Evolutionary conservation across 2,888 invertebrate genomes (phyloP).

Genomic region (Acanthopleura granulata): DNA sequence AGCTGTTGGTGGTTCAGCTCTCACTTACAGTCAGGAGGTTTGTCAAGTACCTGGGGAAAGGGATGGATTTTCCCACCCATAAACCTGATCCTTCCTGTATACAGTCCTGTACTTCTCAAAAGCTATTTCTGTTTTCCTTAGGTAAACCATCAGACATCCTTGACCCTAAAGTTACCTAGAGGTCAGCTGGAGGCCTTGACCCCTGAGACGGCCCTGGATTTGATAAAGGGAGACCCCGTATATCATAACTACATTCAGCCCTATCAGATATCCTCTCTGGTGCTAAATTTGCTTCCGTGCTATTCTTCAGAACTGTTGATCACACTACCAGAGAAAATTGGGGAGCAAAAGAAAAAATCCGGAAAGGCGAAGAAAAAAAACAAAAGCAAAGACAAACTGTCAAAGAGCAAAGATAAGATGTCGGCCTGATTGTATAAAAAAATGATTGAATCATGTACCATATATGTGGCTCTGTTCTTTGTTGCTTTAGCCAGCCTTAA

Average conservation of each 20-base stretch:
- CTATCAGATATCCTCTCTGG: neutral
- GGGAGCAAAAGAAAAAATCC: neutral
- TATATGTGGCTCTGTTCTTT: no score
- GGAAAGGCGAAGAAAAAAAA: no score
- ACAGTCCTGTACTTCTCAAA: neutral
- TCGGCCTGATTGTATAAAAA: no score
- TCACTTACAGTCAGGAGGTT: no score
- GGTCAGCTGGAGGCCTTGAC: neutral
- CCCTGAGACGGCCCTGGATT: neutral
- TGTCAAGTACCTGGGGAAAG: no score
- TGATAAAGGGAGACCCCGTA: neutral
- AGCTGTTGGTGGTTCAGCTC: no score
- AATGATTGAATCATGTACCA: no score
- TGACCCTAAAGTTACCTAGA: neutral
- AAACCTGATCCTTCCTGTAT: neutral
- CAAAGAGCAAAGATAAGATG: no score
- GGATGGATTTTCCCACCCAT: neutral
- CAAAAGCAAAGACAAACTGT: no score
- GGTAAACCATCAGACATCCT: neutral
- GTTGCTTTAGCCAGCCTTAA: no score
- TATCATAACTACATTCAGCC: slow-evolving; percentile 5
- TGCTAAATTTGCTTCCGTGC: neutral
- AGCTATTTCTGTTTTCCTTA: neutral
- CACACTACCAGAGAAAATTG: neutral
- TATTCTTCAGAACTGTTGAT: neutral